Conservation (phyloP, 2,888 invertebrate genomes). For the Synanthedon tipuliformis region DNA sequence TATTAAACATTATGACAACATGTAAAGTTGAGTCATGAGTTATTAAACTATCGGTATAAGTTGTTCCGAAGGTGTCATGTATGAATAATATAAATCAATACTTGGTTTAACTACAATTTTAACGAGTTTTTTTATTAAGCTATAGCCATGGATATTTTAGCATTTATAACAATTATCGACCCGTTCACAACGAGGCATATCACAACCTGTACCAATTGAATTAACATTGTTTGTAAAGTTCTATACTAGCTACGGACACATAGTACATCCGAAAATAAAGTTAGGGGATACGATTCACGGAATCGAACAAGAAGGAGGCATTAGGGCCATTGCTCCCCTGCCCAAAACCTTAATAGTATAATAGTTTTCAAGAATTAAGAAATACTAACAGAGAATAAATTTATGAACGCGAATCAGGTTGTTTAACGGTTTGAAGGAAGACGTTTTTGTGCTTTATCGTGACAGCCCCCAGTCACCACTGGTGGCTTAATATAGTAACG, state of each 20-base stretch:
- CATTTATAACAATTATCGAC: slow-evolving; percentile 69
- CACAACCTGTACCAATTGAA: slow-evolving; percentile 71
- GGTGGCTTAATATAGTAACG: slow-evolving; percentile 33
- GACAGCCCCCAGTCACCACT: slow-evolving; percentile 26
- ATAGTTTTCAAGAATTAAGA: slow-evolving; percentile 60
- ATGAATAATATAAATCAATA: slow-evolving; percentile 64
- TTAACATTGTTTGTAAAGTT: slow-evolving; percentile 70
- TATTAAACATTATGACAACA: too few species aligned
- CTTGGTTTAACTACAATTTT: slow-evolving; percentile 65
- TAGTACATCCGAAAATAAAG: slow-evolving; percentile 64
- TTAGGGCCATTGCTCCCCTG: slow-evolving; percentile 50
- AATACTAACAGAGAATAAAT: slow-evolving; percentile 61
- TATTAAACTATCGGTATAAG: slow-evolving; percentile 59
- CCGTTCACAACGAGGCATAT: slow-evolving; percentile 69
- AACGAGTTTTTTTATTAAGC: slow-evolving; percentile 60
- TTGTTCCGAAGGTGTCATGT: slow-evolving; percentile 57
- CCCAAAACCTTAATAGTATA: slow-evolving; percentile 65
- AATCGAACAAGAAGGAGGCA: slow-evolving; percentile 66
- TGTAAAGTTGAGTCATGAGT: too few species aligned
- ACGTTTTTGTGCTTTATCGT: slow-evolving; percentile 65
- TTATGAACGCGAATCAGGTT: slow-evolving; percentile 59
- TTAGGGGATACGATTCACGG: slow-evolving; percentile 68
- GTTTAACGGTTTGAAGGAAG: slow-evolving; percentile 67
- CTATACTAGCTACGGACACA: slow-evolving; percentile 69
- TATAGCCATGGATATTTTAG: slow-evolving; percentile 67